Evolutionary conservation across 2,113 vertebrate species (phyloP), one percentile per base, ranked within the genome.

Genomic region (Jaculus jaculus): DNA sequence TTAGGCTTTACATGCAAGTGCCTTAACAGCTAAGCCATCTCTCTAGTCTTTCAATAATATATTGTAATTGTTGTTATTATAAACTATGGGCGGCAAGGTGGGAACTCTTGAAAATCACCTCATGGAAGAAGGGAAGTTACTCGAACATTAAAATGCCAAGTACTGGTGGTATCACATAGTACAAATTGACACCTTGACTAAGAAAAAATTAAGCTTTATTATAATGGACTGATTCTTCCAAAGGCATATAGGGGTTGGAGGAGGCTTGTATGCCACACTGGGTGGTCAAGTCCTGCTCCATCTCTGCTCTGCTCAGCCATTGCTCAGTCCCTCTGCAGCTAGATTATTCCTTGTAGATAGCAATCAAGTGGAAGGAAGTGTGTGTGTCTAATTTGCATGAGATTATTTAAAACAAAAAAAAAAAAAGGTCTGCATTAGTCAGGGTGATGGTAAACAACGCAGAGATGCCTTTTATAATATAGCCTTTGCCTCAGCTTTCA

Each of bases 351-450:
- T 98, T 97, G 97, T 98, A 98, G 98, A 98, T 98, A 98, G 98
- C 98, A 98, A 98, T 98, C 98, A 98, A 98, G 98, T 98, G 98
- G 98, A 98, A 98, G 98, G 98, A 98, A 98, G 98, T 98, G 97
- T 98, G 98, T 98, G 98, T 98, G 98, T 98, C 98, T 98, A 98
- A 98, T 98, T 98, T 98, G 98, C 98, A 98, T 98, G 98, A 98
- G 98, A 98, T 98, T 98, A 98, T 98, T 98, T 98, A 98, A 98
- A 98, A 98, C 97, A 96, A 97, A 94, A 80, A 66, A 98, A 98
- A 98, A 97, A 98, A 98, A 98, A 98, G 98, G 97, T 98, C 98
- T 98, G 97, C 98, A 98, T 98, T 98, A 98, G 98, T 98, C 98
- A 98, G 98, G 98, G 98, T 98, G 97, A 98, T 98, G 98, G 98